Conservation (phyloP, 2,888 invertebrate genomes). For the Teleiodes luculella region DNA sequence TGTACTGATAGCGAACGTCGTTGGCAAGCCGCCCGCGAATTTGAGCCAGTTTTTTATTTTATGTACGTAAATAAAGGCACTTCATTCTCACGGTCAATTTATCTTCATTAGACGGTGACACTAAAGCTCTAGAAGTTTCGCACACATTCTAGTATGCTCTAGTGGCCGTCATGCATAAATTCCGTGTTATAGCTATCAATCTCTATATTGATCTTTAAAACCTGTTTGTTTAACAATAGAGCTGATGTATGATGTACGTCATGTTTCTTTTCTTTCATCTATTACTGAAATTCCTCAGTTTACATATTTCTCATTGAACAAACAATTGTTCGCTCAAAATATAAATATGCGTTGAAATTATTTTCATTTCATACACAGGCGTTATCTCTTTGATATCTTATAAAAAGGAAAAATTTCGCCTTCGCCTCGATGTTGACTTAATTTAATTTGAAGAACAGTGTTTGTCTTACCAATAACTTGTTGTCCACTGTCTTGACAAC, state of each 20-base stretch:
- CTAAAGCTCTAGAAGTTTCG: conserved; percentile 21
- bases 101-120: conserved; percentile 47
- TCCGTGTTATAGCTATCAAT: conserved; percentile 4
- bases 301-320: too few relatives aligned
- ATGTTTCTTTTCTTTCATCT: too few relatives aligned
- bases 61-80: conserved; percentile 39
- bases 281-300: too few relatives aligned
- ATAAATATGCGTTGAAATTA: too few relatives aligned
- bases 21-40: conserved; percentile 56
- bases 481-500: conserved; percentile 99
- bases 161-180: not conserved
- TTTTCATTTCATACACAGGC: too few relatives aligned
- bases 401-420: too few relatives aligned
- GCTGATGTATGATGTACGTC: not conserved
- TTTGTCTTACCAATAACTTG: conserved; percentile 93
- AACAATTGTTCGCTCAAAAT: too few relatives aligned
- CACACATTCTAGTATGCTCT: not conserved
- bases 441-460: conserved; percentile 21
- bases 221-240: conserved; percentile 10
- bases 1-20: conserved; percentile 39
- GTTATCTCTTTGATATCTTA: too few relatives aligned
- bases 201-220: conserved; percentile 8
- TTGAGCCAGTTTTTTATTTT: conserved; percentile 41
- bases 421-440: not conserved
- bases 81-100: conserved; percentile 44